Conservation (phyloP, 2,113 vertebrate genomes). For the Nannobrachium achirus region DNA sequence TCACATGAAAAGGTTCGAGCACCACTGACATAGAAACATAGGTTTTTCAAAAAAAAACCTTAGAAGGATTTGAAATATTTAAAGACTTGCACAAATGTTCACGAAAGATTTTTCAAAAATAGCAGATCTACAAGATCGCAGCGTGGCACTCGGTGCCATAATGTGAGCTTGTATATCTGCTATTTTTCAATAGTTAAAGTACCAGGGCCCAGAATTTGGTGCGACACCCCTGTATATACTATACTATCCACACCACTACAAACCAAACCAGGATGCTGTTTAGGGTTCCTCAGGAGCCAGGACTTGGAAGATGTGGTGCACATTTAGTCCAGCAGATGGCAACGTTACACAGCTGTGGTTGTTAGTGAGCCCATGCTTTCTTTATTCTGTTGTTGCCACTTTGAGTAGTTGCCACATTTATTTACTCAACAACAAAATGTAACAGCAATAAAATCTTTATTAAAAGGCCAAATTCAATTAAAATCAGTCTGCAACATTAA, state of each 20-base stretch:
- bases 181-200: too few species aligned
- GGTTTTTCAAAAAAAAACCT: too few species aligned
- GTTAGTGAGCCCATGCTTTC: neutral
- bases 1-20: too few species aligned
- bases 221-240: too few species aligned
- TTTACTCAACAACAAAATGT: neutral
- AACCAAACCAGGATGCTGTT: neutral
- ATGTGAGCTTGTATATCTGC: too few species aligned
- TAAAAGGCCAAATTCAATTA: neutral
- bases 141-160: too few species aligned
- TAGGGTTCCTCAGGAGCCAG: neutral
- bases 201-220: too few species aligned
- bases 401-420: neutral
- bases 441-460: neutral
- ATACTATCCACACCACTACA: conserved; percentile 2
- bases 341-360: conserved; percentile 1
- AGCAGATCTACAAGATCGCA: too few species aligned
- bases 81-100: too few species aligned
- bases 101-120: too few species aligned
- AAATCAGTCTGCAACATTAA: neutral
- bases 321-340: conserved; percentile 64
- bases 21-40: too few species aligned
- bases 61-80: too few species aligned
- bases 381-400: neutral
- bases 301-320: conserved; percentile 45